Conservation (phyloP, 2,888 invertebrate genomes). For the Drosophila multiciliata region DNA sequence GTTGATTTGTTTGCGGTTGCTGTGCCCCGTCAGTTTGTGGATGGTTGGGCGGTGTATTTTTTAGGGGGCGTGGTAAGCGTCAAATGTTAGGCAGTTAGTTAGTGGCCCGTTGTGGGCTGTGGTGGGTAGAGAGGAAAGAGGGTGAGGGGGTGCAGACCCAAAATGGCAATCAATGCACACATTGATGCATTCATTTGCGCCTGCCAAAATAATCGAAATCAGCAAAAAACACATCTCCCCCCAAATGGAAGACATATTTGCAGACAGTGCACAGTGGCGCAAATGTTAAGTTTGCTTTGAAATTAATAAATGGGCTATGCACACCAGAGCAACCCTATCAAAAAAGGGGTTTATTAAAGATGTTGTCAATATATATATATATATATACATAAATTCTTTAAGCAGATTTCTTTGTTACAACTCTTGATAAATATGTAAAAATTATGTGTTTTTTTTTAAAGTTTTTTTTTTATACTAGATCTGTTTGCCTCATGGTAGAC, state of each 20-base stretch:
- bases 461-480: background rate
- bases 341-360: background rate
- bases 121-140: background rate
- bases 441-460: too few species aligned
- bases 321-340: background rate
- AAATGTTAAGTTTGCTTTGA: background rate
- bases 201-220: slow-evolving; percentile 69
- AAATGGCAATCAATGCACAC: slow-evolving; percentile 77
- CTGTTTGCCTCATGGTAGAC: slow-evolving; percentile 5
- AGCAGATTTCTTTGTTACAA: too few species aligned
- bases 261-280: slow-evolving; percentile 5
- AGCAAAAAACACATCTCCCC: slow-evolving; percentile 42
- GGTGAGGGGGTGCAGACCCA: slow-evolving; percentile 19
- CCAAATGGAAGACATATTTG: background rate
- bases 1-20: slow-evolving; percentile 81
- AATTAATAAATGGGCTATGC: background rate
- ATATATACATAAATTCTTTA: too few species aligned
- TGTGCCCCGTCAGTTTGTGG: slow-evolving; percentile 44
- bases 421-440: too few species aligned
- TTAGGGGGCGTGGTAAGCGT: slow-evolving; percentile 37
- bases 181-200: slow-evolving; percentile 72
- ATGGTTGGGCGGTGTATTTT: background rate
- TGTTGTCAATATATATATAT: background rate
- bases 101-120: slow-evolving; percentile 50
- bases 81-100: slow-evolving; percentile 77